Evolutionary conservation across 1,140 invertebrate species (phyloP), one percentile per base, ranked within the genome.

Genomic region (Drosophila kohkoa): DNA sequence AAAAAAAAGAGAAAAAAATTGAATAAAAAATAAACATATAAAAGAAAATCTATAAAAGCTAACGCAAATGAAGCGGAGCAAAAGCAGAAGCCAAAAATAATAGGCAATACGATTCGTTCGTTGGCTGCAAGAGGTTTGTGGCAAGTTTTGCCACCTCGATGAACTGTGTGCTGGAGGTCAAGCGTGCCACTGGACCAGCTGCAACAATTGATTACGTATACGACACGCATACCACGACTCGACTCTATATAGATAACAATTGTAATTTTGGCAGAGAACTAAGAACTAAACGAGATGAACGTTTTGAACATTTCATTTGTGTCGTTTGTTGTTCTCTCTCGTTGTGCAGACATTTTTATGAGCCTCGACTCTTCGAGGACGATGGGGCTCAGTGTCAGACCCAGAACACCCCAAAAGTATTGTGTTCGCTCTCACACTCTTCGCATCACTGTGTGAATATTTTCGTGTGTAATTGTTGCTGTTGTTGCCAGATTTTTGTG

Each of bases 151-250:
- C 20, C 58, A 62, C 49, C 62, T 64, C 32, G 62, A 52, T 65
- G 63, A 55, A 65, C 63, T 65, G 62, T 55, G 49, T 13, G 49
- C 30, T 15, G 57, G 55, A 60, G 72, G 66, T 75, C 72, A 69
- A 68, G 43, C 72, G 54, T n/a, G 51, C 13, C 69, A 65, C n/a
- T 51, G 49, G 71, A 68, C 54, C 82, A 79, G 77, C 80, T 81
- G 85, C 85, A 88, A 64, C 77, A 77, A 83, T 88, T 88, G 83
- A 89, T 89, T 89, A 83, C 85, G 85, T 87, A 88, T 89, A 83
- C 83, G 83, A 66, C 77, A 75, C 74, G 83, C 51, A 38, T 52
- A 45, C 59, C 76, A 58, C 58, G 32, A 30, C 49, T 3, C 11
- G 15, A 15, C 58, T 54, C n/a, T 8, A 32, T 64, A 45, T 20